A percentile compares a stretch with the other conserved stretches of the same genome.
Conservation (phyloP, 2,113 vertebrate species). For the Lepus americanus region DNA sequence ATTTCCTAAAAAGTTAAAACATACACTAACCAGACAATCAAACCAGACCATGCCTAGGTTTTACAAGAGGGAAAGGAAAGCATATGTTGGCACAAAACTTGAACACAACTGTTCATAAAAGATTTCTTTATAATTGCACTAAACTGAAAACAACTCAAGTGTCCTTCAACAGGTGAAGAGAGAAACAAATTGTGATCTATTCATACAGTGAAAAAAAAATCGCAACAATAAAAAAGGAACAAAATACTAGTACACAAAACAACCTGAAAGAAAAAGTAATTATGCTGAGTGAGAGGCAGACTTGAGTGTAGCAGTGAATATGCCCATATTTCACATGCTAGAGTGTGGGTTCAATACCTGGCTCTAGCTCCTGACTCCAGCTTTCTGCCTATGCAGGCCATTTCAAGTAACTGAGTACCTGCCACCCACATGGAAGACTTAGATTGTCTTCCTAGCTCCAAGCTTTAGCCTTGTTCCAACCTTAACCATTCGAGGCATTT, state of each 20-base stretch:
- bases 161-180: not conserved
- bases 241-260: not conserved
- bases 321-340: no score
- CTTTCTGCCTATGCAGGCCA: no score
- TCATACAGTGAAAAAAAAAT: not conserved
- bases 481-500: no score
- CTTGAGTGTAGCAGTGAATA: no score
- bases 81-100: not conserved
- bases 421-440: no score
- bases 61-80: slow-evolving; percentile 4
- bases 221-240: not conserved
- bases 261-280: not conserved
- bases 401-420: no score
- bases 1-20: slow-evolving; percentile 6
- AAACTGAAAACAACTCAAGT: not conserved
- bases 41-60: not conserved
- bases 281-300: not conserved
- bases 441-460: no score
- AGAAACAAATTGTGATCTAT: not conserved
- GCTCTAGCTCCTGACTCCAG: no score
- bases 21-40: not conserved
- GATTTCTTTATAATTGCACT: not conserved
- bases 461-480: no score
- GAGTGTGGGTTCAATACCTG: no score
- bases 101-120: not conserved